Base-by-base conservation (phyloP, 2,888 invertebrate genomes). In the Himalopsyche kuldschensis region DNA sequence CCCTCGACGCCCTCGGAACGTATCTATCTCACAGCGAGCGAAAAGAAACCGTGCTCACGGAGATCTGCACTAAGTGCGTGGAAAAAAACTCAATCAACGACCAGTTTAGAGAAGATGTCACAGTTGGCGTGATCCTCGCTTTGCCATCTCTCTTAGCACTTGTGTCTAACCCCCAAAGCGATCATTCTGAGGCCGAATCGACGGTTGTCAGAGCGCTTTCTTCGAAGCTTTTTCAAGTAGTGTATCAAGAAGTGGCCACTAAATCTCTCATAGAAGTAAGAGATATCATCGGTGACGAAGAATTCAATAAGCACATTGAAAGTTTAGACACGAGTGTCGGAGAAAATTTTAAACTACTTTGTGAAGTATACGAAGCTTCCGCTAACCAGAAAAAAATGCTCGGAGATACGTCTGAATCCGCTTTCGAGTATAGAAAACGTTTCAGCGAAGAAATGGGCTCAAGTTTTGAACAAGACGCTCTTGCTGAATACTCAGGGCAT, bases 1-100 rank as follows among this genome's bases (percentile, higher is more conserved):
- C 96, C 0, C 89, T 96, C 46, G 96, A 96, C 87, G 94, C 95
- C 0, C 89, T 97, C 5, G 93, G 95, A 87, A 94, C 94, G 30
- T 96, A 96, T 88, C 92, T 96, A 63, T 91, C 93, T 6, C 93
- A 95, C 88, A 95, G 95, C 79, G 92, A 92, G 35, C 93, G 94
- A 87, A 93, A 94, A 0, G 95, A 96, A 87, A 92, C 93, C 81
- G 93, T 95, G 24, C 91, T 96, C 27, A 90, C 93, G 82, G 93
- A 94, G 77, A 91, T 95, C 82, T 90, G 95, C 79, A 93, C 93
- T 84, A 92, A 93, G 85, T 95, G 95, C n/a, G 91, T 95, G 0
- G 94, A 94, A 86, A 92, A 92, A 85, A 92, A 93, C 87, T 92
- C 93, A 35, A 89, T 93, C 48, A 91, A 93, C 48, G 93, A 93